A percentile compares a stretch with the other conserved stretches of the same genome.
Evolutionary conservation across 2,113 vertebrate genomes (phyloP).

Genomic region (Elgaria multicarinata): DNA sequence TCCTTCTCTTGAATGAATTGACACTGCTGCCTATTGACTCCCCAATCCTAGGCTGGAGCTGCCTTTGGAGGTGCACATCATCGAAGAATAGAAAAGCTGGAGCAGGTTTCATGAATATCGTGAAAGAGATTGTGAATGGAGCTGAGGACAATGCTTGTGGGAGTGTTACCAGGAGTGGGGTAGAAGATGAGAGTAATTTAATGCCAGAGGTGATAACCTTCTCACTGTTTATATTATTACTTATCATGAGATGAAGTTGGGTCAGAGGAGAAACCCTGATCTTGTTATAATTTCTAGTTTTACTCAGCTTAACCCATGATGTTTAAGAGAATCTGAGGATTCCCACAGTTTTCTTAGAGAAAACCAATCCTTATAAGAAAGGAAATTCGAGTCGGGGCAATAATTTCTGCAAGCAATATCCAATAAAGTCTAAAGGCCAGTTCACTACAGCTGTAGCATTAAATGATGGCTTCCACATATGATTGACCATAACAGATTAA

Average conservation of each 20-base stretch:
- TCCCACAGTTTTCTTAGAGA: neutral
- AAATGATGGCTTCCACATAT: neutral
- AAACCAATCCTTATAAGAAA: constrained; percentile 16
- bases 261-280: neutral
- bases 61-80: no score
- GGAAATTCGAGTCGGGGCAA: neutral
- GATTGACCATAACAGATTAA: neutral
- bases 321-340: neutral
- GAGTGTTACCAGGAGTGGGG: no score
- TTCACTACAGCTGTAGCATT: neutral
- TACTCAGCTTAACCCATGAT: neutral
- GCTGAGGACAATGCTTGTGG: no score
- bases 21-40: no score
- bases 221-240: neutral
- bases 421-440: no score
- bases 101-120: no score
- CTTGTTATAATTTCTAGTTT: neutral
- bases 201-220: no score
- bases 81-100: no score
- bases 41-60: no score
- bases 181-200: no score
- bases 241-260: neutral
- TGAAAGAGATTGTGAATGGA: no score
- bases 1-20: no score
- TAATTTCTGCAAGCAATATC: neutral